These are phyloP conservation scores for Martes martes DNA, from an alignment of 2,113 vertebrate species.

Conservation along the genomic window DNA sequence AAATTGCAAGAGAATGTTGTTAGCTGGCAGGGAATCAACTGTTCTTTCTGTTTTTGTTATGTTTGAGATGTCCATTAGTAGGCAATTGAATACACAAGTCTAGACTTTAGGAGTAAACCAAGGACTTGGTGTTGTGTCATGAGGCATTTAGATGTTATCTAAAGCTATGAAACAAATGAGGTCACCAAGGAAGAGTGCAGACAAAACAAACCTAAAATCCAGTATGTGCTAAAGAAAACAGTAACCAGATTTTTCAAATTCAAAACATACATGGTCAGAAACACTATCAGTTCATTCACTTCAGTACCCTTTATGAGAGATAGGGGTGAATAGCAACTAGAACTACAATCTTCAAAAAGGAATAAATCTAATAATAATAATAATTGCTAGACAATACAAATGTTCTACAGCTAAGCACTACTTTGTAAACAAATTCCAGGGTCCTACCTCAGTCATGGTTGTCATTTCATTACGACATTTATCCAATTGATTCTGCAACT, in stretches of 20 bases:
- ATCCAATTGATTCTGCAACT: slow-evolving; percentile 91
- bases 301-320: background rate
- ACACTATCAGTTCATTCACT: background rate
- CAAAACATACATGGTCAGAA: background rate
- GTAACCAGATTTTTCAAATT: background rate
- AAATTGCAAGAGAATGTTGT: background rate
- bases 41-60: background rate
- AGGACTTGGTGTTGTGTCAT: background rate
- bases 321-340: background rate
- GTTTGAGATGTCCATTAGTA: background rate
- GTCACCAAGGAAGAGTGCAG: background rate
- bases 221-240: background rate
- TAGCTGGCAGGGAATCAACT: background rate
- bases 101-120: background rate
- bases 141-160: background rate
- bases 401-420: background rate
- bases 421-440: background rate
- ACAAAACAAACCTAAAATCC: background rate
- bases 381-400: background rate
- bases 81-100: background rate
- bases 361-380: background rate
- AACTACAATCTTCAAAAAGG: background rate
- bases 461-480: slow-evolving; percentile 89
- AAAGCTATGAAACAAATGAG: background rate
- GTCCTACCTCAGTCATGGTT: slow-evolving; percentile 86